These are phyloP conservation scores for Albula glossodonta DNA, from an alignment of 2,113 vertebrate species.

Conservation along the genomic window DNA sequence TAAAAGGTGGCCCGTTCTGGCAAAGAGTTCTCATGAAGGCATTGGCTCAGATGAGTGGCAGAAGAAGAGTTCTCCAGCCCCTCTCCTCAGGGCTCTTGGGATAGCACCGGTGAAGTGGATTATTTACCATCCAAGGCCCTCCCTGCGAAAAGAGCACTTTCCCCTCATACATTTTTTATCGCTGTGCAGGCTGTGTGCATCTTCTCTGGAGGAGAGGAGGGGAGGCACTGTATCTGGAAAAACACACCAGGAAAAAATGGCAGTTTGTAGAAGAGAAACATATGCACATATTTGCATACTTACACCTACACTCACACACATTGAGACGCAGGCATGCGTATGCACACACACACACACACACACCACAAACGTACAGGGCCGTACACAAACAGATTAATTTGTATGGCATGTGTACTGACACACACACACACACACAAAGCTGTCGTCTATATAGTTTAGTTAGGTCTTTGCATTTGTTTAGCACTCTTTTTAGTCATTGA, in stretches of 20 bases:
- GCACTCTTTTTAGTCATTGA: slow-evolving; percentile 19
- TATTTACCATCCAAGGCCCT: background rate
- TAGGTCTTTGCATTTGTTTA: background rate
- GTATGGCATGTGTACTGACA: background rate
- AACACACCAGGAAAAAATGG: background rate
- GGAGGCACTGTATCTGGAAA: background rate
- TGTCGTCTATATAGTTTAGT: too few relatives aligned
- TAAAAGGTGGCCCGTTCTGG: background rate
- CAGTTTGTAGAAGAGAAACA: background rate
- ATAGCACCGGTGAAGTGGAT: background rate
- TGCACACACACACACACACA: background rate
- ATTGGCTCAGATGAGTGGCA: background rate
- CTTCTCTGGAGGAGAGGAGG: background rate
- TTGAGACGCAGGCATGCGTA: background rate
- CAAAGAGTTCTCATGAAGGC: background rate
- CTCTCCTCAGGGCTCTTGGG: too few relatives aligned
- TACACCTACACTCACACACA: background rate
- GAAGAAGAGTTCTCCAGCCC: background rate
- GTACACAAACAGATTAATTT: slow-evolving; percentile 4
- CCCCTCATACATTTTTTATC: slow-evolving; percentile 1
- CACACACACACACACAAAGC: background rate
- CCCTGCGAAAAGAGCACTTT: background rate
- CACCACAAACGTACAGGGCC: background rate
- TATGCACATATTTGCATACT: slow-evolving; percentile 6
- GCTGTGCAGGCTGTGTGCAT: background rate